A percentile compares a stretch with the other conserved stretches of the same genome.
Conservation (phyloP, 2,797 vertebrate genomes). For the Xenopus petersii region DNA sequence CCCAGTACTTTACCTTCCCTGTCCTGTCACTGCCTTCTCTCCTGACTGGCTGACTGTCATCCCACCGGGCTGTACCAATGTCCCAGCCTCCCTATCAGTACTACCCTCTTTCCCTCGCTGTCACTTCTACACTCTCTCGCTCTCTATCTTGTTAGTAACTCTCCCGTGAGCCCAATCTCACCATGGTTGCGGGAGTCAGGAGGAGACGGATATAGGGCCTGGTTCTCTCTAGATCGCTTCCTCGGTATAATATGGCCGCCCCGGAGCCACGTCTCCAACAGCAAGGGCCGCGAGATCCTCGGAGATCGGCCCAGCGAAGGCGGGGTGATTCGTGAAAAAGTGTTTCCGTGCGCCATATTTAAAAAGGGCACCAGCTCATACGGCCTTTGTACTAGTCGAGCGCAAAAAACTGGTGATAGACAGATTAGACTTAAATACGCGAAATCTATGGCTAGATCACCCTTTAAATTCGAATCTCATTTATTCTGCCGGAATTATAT, state of each 20-base stretch:
- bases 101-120: too few species aligned
- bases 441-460: too few species aligned
- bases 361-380: not conserved
- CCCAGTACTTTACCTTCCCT: not conserved
- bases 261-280: constrained; percentile 89
- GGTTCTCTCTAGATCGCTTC: constrained; percentile 40
- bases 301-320: constrained; percentile 1
- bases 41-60: too few species aligned
- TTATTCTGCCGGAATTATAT: too few species aligned
- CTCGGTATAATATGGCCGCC: constrained; percentile 79
- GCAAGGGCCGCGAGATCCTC: constrained; percentile 68
- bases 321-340: not conserved
- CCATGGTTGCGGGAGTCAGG: constrained; percentile 46
- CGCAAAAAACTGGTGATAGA: too few species aligned
- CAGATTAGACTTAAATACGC: too few species aligned
- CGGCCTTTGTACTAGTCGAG: too few species aligned
- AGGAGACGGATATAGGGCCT: constrained; percentile 33
- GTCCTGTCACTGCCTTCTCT: not conserved
- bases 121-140: too few species aligned
- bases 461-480: too few species aligned
- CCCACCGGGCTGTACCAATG: not conserved
- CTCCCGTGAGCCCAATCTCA: constrained; percentile 13
- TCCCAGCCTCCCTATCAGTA: not conserved
- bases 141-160: too few species aligned
- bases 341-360: constrained; percentile 11